Conservation (phyloP, 2,797 vertebrate species). For the Coracias cyanogaster region DNA sequence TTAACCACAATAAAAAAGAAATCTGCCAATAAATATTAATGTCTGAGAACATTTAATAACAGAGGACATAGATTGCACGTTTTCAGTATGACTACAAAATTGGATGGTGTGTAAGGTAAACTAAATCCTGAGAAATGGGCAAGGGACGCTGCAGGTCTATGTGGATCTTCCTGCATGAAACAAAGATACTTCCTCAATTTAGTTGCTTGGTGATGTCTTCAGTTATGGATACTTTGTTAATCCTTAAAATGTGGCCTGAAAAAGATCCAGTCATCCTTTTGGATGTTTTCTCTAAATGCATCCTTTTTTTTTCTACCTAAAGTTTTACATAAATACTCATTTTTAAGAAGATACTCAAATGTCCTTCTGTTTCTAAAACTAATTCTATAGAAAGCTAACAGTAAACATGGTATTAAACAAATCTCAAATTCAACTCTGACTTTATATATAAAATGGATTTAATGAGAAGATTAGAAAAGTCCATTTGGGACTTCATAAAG, state of each 20-base stretch:
- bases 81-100: neutral
- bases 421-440: neutral
- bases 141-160: neutral
- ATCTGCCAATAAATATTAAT: neutral
- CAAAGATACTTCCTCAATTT: neutral
- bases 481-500: neutral
- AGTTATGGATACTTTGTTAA: neutral
- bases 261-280: neutral
- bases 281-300: neutral
- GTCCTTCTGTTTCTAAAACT: conserved; percentile 19
- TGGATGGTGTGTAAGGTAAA: neutral
- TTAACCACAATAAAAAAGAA: neutral
- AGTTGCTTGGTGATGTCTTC: neutral
- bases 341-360: conserved; percentile 39
- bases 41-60: neutral
- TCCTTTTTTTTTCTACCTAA: neutral
- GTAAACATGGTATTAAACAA: neutral
- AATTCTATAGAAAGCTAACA: conserved; percentile 7
- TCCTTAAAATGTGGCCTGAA: neutral
- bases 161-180: neutral
- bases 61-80: neutral
- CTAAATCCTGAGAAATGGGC: neutral
- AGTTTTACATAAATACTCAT: neutral
- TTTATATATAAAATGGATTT: conserved; percentile 13
- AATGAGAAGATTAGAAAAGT: neutral